These are phyloP conservation scores for Drosophila novamexicana DNA, from an alignment of 1,140 invertebrate species.

Conservation along the genomic window DNA sequence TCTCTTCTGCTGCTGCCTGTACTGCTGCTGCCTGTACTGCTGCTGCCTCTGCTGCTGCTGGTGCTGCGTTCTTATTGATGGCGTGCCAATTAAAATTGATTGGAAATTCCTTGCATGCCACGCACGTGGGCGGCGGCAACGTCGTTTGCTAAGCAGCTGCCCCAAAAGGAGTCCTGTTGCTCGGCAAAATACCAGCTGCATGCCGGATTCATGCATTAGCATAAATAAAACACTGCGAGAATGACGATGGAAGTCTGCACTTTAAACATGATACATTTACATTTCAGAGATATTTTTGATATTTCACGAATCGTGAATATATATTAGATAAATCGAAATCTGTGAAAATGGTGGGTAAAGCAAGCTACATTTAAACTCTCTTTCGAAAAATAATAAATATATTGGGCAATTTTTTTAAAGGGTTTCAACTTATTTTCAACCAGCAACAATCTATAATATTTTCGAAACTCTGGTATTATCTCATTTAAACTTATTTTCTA, in stretches of 20 bases:
- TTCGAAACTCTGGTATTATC: no score
- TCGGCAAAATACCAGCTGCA: constrained; percentile 36
- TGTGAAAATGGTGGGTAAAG: no score
- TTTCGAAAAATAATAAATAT: no score
- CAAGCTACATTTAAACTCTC: no score
- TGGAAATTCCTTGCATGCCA: constrained; percentile 81
- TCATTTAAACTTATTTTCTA: no score
- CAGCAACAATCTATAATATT: no score
- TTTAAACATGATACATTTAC: background rate
- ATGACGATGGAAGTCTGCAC: background rate
- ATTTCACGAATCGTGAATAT: no score
- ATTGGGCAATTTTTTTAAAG: no score
- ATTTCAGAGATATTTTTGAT: no score
- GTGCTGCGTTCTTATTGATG: constrained; percentile 64
- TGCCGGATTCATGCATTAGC: constrained; percentile 56
- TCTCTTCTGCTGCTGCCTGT: constrained; percentile 1
- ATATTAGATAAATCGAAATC: no score
- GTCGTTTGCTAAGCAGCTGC: constrained; percentile 33
- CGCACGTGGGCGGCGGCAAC: constrained; percentile 62
- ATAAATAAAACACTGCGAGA: constrained; percentile 27
- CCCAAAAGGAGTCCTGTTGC: constrained; percentile 12
- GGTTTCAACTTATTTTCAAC: no score
- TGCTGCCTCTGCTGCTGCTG: background rate
- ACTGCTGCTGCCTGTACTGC: background rate
- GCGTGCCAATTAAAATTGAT: constrained; percentile 84